Percentiles rank a stretch among this genome's conserved stretches.
Evolutionary conservation across 2,797 vertebrate genomes (phyloP).

Genomic region (Sylvilagus floridanus): DNA sequence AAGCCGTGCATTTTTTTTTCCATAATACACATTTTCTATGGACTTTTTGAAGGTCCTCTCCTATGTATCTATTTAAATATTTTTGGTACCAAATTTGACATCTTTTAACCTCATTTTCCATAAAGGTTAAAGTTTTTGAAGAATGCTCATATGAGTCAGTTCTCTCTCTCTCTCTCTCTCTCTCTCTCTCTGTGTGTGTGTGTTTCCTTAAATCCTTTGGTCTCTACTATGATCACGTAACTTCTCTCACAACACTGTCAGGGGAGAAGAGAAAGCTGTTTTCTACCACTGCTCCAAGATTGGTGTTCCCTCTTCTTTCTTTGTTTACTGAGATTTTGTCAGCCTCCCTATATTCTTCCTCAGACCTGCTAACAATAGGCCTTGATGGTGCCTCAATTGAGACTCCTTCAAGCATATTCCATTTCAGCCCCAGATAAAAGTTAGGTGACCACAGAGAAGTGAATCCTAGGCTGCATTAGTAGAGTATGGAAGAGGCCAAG

Average conservation of each 20-base stretch:
- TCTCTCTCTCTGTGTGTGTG: not conserved
- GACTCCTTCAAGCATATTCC: not conserved
- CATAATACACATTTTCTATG: no score
- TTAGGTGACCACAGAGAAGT: not conserved
- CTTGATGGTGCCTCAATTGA: not conserved
- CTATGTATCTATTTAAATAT: no score
- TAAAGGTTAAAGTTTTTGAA: no score
- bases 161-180: no score
- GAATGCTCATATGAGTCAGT: no score
- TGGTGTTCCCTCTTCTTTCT: slow-evolving; percentile 20
- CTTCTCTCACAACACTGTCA: not conserved
- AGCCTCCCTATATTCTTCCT: not conserved
- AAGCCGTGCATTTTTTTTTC: no score
- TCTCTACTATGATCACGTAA: not conserved
- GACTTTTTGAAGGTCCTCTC: no score
- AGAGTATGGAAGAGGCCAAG: not conserved
- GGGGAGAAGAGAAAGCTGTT: slow-evolving; percentile 14
- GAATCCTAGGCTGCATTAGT: slow-evolving; percentile 22
- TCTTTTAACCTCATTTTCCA: no score
- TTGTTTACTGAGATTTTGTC: slow-evolving; percentile 15
- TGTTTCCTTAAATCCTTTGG: slow-evolving; percentile 24
- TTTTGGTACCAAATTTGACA: no score
- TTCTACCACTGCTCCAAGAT: not conserved
- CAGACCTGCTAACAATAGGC: not conserved
- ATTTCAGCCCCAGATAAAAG: not conserved